These are phyloP conservation scores for Alexandromys fortis DNA, from an alignment of 2,113 vertebrate genomes.

Conservation along the genomic window DNA sequence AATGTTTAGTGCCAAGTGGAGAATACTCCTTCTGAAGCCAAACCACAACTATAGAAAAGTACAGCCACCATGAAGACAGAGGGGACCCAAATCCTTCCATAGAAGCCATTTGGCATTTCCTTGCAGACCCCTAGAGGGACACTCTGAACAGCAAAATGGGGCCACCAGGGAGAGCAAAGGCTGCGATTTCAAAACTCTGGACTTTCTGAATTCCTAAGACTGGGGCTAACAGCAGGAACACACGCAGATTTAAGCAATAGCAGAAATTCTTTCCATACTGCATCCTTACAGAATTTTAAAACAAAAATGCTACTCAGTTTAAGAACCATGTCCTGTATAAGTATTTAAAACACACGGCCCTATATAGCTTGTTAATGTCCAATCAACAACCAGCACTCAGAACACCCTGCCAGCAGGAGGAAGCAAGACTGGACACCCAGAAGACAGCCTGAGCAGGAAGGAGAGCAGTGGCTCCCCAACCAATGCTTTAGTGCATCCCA, in stretches of 20 bases:
- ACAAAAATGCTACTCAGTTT: neutral
- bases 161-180: neutral
- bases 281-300: slow-evolving; percentile 20
- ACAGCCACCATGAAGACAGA: neutral
- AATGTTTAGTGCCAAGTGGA: neutral
- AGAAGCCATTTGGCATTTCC: neutral
- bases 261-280: slow-evolving; percentile 32
- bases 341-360: neutral
- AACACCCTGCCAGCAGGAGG: neutral
- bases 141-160: neutral
- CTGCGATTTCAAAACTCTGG: neutral
- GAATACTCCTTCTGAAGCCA: slow-evolving; percentile 15
- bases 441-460: neutral
- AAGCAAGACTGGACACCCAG: neutral
- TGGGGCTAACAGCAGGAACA: neutral
- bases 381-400: neutral
- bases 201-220: neutral
- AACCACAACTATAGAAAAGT: neutral
- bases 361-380: neutral
- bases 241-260: neutral
- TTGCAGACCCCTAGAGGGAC: neutral
- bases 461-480: neutral
- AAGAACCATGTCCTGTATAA: neutral
- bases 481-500: neutral
- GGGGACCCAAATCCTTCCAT: neutral